phyloP scores from a whole-genome alignment of 1,140 invertebrate species.

The Aphidius gifuensis region DNA sequence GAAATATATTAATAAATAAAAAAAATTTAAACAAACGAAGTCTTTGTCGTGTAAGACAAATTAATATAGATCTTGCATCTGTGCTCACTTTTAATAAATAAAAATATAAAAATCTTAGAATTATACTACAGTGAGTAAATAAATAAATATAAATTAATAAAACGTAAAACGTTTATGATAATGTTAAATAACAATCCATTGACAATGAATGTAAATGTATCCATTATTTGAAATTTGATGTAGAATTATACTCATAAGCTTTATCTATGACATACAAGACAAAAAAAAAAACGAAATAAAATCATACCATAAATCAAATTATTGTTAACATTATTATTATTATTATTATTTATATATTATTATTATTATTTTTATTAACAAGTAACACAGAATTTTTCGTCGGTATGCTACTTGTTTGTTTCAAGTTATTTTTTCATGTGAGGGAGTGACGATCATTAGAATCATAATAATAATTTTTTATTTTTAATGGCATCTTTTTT shows the following conservation, averaged over 20 bases:
- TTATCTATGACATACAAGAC: conserved; percentile 54
- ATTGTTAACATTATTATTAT: background rate
- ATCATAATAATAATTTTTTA: too few species aligned
- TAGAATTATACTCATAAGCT: conserved; percentile 59
- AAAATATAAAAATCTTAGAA: conserved; percentile 4
- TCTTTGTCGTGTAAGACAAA: too few species aligned
- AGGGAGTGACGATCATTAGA: too few species aligned
- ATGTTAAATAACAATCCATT: conserved; percentile 50
- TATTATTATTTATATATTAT: conserved; percentile 29
- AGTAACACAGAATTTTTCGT: too few species aligned
- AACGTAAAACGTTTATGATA: conserved; percentile 36
- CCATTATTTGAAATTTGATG: conserved; percentile 56
- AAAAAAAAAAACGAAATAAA: conserved; percentile 48
- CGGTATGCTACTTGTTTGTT: too few species aligned
- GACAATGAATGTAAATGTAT: conserved; percentile 59
- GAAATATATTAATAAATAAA: background rate
- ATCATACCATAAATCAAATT: conserved; percentile 50
- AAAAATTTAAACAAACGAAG: background rate
- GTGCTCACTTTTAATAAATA: conserved; percentile 3
- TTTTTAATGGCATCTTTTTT: too few species aligned
- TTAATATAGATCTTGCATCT: conserved; percentile 2
- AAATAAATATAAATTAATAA: conserved; percentile 35
- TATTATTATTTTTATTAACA: conserved; percentile 9
- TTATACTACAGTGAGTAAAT: conserved; percentile 6
- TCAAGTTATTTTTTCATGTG: too few species aligned